A percentile compares a stretch with the other conserved stretches of the same genome.
These are phyloP conservation scores for Campylorhamphus procurvoides DNA, from an alignment of 2,113 vertebrate genomes.

Conservation along the genomic window DNA sequence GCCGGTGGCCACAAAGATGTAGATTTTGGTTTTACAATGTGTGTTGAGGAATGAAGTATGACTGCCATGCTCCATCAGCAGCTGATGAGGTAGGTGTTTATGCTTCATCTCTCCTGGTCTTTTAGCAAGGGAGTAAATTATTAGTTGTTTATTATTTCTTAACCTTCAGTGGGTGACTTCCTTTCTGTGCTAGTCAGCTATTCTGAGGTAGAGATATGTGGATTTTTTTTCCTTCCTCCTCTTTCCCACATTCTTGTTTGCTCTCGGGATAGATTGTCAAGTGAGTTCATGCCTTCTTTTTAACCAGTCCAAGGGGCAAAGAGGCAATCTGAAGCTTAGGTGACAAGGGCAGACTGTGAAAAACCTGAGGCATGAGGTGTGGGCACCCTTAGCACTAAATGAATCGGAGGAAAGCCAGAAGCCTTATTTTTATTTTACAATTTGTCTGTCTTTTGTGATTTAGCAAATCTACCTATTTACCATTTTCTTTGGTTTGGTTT, in stretches of 20 bases:
- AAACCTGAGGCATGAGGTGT: not conserved
- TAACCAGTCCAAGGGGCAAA: not conserved
- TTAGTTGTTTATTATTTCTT: slow-evolving; percentile 48
- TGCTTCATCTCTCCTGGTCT: slow-evolving; percentile 18
- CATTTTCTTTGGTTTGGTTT: not conserved
- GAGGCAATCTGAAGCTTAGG: not conserved
- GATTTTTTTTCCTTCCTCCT: slow-evolving; percentile 1
- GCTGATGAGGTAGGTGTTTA: not conserved
- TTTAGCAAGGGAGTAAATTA: slow-evolving; percentile 34
- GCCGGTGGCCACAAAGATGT: slow-evolving; percentile 15
- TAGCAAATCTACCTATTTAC: not conserved
- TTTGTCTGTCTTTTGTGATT: not conserved
- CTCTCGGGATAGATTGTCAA: not conserved
- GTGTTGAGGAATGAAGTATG: not conserved
- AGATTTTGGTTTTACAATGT: slow-evolving; percentile 1
- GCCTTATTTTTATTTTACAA: not conserved
- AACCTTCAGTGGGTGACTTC: slow-evolving; percentile 35
- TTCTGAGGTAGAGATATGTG: not conserved
- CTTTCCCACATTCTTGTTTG: not conserved
- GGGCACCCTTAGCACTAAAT: not conserved
- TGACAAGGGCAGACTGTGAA: not conserved
- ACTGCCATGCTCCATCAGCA: not conserved
- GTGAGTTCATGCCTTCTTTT: not conserved
- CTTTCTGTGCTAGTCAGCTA: slow-evolving; percentile 11
- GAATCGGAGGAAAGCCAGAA: not conserved